Evolutionary conservation across 2,888 invertebrate genomes (phyloP), one percentile per base, ranked within the genome.

Genomic region (Idaea straminata): DNA sequence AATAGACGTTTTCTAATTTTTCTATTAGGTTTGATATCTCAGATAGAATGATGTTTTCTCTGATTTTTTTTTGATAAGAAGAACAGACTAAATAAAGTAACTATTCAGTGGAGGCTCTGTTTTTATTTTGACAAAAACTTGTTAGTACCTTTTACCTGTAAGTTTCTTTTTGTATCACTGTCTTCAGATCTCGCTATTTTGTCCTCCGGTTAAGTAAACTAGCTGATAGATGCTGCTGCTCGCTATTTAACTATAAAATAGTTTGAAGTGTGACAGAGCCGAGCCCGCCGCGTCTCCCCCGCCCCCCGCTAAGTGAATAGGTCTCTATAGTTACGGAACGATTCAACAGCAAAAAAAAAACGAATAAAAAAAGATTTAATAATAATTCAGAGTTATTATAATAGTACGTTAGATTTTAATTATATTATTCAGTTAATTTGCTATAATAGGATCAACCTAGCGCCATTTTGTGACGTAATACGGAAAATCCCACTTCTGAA

Each of bases 341-440:
- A 86, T 79, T 83, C 84, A 82, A 85, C 84, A 82, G 86, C 82
- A 80, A 83, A 84, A 85, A 80, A 83, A 80, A 85, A 85, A 79
- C 69, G 34, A 64, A 62, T 64, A 70, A 73, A 72, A 72, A 73
- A 70, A 70, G 60, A 76, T 70, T 81, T 82, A 83, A 85, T 83
- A 84, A 76, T 74, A 79, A 77, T 70, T 73, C 66, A 78, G 83
- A 89, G 87, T 91, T 47, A 87, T 88, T 91, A 88, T 90, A 89
- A 88, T 89, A 90, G 90, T 91, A 83, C 85, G 89, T 89, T 91
- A 90, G 90, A 47, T 87, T 91, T 91, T 91, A 91, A 91, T 91
- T 88, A 90, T 91, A 47, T 47, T 47, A 47, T 47, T 13, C 13
- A 47, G 47, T 47, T 47, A 47, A 47, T 47, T 47, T 10, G 13